Conservation (phyloP, 2,113 vertebrate species). For the Silurus asotus region DNA sequence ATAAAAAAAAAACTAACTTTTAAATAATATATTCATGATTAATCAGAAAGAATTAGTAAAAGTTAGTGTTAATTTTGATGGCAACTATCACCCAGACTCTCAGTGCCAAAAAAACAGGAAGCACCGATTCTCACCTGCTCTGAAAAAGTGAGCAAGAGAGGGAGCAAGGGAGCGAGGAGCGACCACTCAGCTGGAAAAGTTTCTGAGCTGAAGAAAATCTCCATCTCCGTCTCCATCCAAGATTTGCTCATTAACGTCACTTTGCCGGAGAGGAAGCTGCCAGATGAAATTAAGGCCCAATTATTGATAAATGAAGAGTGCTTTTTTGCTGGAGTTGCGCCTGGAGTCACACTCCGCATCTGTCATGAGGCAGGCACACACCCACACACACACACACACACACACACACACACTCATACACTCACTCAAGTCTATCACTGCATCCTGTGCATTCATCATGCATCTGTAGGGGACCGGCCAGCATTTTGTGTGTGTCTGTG, state of each 20-base stretch:
- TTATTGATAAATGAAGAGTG: slow-evolving; percentile 93
- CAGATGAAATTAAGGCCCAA: slow-evolving; percentile 91
- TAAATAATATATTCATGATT: background rate
- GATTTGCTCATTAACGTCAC: slow-evolving; percentile 80
- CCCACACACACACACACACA: slow-evolving; percentile 49
- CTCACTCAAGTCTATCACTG: slow-evolving; percentile 81
- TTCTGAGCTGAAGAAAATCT: slow-evolving; percentile 44
- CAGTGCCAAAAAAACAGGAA: slow-evolving; percentile 15
- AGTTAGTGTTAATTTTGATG: background rate
- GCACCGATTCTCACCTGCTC: slow-evolving; percentile 28
- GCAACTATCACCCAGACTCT: slow-evolving; percentile 9
- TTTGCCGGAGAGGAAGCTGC: slow-evolving; percentile 86
- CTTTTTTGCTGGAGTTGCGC: slow-evolving; percentile 84
- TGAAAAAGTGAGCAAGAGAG: slow-evolving; percentile 44
- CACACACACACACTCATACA: slow-evolving; percentile 30
- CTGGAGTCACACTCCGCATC: slow-evolving; percentile 84
- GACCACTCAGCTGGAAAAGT: slow-evolving; percentile 45
- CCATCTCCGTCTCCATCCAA: slow-evolving; percentile 48
- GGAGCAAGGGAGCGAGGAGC: slow-evolving; percentile 24
- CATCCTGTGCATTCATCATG: slow-evolving; percentile 85
- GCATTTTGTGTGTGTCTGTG: slow-evolving; percentile 52
- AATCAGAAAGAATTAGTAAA: background rate
- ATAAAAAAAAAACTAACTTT: background rate
- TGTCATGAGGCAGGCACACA: slow-evolving; percentile 73
- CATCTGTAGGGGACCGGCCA: slow-evolving; percentile 77